phyloP scores from a whole-genome alignment of 2,888 invertebrate genomes.

The Eremobia ochroleuca region DNA sequence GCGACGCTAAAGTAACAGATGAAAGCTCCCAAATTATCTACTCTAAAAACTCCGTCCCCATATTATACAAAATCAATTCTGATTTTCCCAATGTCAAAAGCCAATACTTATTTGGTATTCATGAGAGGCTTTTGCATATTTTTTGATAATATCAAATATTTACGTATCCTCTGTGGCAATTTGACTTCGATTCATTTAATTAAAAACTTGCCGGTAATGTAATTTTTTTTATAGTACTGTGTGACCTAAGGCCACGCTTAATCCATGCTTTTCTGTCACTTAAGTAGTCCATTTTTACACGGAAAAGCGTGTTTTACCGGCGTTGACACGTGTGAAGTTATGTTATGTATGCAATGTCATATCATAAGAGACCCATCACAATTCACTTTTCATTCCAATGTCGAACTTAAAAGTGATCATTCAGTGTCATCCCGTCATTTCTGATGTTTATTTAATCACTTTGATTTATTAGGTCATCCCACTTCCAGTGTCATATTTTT shows the following conservation, averaged over 20 bases:
- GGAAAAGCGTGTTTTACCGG: no score
- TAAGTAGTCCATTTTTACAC: no score
- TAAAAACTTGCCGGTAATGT: conserved; percentile 18
- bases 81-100: conserved; percentile 4
- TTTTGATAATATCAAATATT: conserved; percentile 18
- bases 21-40: not conserved
- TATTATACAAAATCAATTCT: conserved; percentile 6
- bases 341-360: no score
- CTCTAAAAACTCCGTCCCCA: not conserved
- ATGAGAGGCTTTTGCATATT: conserved; percentile 14
- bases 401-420: not conserved
- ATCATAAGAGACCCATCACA: no score
- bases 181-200: conserved; percentile 26
- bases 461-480: no score
- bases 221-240: not conserved
- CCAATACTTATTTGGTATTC: conserved; percentile 20
- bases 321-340: no score
- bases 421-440: not conserved
- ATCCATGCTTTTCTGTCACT: no score
- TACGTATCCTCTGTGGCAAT: conserved; percentile 17
- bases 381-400: not conserved
- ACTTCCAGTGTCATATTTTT: no score
- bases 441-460: not conserved
- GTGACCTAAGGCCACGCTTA: no score
- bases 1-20: no score